Evolutionary conservation across 1,140 invertebrate genomes (phyloP).

Genomic region (Macrobrachium rosenbergii): DNA sequence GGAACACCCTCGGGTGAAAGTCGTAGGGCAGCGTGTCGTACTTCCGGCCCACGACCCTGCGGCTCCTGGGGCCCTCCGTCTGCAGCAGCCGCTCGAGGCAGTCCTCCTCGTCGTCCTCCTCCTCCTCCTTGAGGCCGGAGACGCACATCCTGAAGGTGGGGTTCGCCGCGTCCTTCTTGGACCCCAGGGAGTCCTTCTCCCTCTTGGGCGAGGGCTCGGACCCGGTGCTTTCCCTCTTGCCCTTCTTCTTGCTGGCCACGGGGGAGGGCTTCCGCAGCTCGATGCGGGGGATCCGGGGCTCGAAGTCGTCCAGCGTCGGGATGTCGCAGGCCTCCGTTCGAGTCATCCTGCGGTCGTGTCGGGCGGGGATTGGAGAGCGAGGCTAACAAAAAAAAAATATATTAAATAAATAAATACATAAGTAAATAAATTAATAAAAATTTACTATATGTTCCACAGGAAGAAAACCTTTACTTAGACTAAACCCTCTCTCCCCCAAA

Average conservation of each 20-base stretch:
- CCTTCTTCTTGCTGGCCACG: background rate
- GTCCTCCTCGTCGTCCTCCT: too few species aligned
- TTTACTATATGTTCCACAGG: too few species aligned
- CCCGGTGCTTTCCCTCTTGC: background rate
- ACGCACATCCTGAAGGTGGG: background rate
- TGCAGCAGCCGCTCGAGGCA: too few species aligned
- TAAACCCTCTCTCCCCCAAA: too few species aligned
- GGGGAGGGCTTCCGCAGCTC: constrained; percentile 20
- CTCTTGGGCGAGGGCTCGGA: background rate
- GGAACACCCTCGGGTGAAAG: constrained; percentile 7
- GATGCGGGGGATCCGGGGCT: background rate
- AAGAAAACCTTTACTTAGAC: too few species aligned
- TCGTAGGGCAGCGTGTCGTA: constrained; percentile 4
- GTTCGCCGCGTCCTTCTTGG: too few species aligned
- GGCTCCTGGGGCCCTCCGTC: background rate
- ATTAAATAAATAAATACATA: too few species aligned
- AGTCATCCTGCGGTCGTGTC: background rate
- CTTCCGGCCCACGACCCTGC: background rate
- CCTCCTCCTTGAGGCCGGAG: background rate
- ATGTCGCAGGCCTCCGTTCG: constrained; percentile 12
- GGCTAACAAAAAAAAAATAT: background rate
- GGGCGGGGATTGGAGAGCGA: background rate
- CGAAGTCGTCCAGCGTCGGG: constrained; percentile 10
- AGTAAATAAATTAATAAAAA: too few species aligned
- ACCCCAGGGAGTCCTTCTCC: background rate